Evolutionary conservation across 2,113 vertebrate genomes (phyloP).

Genomic region (Mastomys natalensis): DNA sequence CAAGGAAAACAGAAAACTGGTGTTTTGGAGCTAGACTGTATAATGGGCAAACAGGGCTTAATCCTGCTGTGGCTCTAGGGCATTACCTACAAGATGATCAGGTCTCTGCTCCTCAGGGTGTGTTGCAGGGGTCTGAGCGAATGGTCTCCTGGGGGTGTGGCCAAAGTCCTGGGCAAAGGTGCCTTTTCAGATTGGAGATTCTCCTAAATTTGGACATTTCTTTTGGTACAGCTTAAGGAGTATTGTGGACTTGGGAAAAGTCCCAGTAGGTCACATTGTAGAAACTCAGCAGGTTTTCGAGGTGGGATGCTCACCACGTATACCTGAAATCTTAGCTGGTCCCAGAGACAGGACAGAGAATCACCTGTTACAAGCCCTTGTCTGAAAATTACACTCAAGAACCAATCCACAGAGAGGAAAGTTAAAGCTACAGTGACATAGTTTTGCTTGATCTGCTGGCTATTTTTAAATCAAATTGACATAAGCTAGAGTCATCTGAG

Average conservation of each 20-base stretch:
- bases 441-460: background rate
- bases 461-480: background rate
- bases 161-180: no score
- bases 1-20: background rate
- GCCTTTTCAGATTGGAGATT: background rate
- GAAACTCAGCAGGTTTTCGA: background rate
- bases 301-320: background rate
- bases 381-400: background rate
- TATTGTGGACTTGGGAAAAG: background rate
- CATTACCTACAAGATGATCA: rapidly evolving
- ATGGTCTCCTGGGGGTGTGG: background rate
- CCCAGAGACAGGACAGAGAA: background rate
- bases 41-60: rapidly evolving
- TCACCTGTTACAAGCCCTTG: background rate
- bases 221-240: background rate
- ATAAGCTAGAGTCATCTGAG: background rate
- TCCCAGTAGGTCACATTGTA: background rate
- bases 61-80: background rate
- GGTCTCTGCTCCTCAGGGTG: no score
- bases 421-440: background rate
- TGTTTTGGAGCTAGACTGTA: background rate
- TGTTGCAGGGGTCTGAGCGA: background rate
- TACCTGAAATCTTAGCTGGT: background rate
- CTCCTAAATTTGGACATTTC: background rate
- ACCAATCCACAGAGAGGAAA: background rate